Conservation (phyloP, 2,113 vertebrate genomes). For the Conger conger region DNA sequence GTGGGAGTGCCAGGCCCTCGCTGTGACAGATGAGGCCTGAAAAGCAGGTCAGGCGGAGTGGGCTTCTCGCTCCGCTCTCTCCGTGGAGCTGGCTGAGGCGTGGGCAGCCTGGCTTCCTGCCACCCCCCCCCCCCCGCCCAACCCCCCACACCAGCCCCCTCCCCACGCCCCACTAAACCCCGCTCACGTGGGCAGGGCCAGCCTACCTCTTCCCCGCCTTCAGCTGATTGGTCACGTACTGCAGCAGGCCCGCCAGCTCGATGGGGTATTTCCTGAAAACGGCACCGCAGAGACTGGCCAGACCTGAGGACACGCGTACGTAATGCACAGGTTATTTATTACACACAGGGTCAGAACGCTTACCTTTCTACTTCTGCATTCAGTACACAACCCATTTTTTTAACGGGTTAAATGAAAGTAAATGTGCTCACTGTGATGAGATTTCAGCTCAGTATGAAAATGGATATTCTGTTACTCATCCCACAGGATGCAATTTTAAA, state of each 20-base stretch:
- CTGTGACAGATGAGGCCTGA: slow-evolving; percentile 9
- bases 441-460: no score
- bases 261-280: slow-evolving; percentile 98
- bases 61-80: neutral
- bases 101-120: neutral
- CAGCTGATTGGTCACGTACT: slow-evolving; percentile 96
- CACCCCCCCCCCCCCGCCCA: neutral
- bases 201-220: slow-evolving; percentile 95
- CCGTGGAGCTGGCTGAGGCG: neutral
- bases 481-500: neutral
- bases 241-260: slow-evolving; percentile 93
- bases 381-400: no score
- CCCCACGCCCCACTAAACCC: neutral
- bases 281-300: slow-evolving; percentile 94
- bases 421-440: no score
- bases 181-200: neutral
- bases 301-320: slow-evolving; percentile 63
- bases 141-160: neutral
- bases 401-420: no score
- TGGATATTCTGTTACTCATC: neutral
- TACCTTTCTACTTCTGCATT: no score
- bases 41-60: slow-evolving; percentile 4
- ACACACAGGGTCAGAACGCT: neutral
- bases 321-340: neutral
- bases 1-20: neutral